Evolutionary conservation across 2,113 vertebrate species (phyloP), one percentile per base, ranked within the genome.

Genomic region (Candoia aspera): DNA sequence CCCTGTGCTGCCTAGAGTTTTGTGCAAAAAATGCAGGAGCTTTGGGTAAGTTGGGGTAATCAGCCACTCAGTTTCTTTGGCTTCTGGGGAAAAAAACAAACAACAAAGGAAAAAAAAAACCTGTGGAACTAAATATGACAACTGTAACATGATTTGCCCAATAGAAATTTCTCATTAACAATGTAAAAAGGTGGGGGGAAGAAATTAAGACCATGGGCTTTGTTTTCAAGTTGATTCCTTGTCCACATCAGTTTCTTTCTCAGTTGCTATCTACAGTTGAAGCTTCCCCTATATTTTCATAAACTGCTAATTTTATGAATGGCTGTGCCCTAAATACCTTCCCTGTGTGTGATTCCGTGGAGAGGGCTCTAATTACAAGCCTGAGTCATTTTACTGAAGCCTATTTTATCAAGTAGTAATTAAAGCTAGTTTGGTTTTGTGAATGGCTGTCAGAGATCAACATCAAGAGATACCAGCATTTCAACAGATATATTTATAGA

Each of bases 11-110:
- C 1, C 0, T 59, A 57, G 49, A 93, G 42, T 57, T 1, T 86
- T 60, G 87, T 83, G 92, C 54, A 87, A 87, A 9, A 83, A 46
- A 84, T 90, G 53, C 9, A n/a, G 90, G 90, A 33, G 21, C 19
- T 49, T 42, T 37, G 49, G 8, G 17, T 17, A 37, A n/a, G 23
- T 12, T 3, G 29, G 49, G 29, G 21, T 59, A 23, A 49, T 4
- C 42, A 8, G 9, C 49, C 24, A n/a, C 26, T 24, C 46, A n/a
- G 8, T 46, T 89, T 26, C 46, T 68, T 26, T 89, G 59, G 11
- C 46, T 49, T 29, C 29, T 79, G 68, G 17, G 33, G 37, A 79
- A 33, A 79, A 79, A 2, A 17, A 89, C n/a, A n/a, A n/a, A n/a
- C n/a, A n/a, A 68, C 24, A 68, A 54, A 21, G 26, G 26, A 29